Base-by-base conservation (phyloP, 1,140 invertebrate species). In the Lepidurus apus region DNA sequence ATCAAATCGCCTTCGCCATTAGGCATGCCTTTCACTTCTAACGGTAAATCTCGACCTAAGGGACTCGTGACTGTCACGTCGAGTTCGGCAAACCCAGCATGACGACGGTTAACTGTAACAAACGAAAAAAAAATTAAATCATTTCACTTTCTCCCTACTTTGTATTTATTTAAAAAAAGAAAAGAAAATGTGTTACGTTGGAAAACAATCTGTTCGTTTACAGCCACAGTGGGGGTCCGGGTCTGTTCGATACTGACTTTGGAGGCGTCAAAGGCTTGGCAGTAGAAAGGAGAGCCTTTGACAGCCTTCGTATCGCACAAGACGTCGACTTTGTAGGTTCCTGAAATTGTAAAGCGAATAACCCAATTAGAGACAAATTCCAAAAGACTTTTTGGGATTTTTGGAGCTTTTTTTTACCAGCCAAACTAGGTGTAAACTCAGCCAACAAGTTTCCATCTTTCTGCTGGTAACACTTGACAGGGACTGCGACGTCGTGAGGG, bases 271-370 rank as follows among this genome's bases (percentile, higher is more conserved):
- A 95, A 98, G 1, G 96, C 93, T 85, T 98, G 95, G 83, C 97
- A 98, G 79, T 90, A 93, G 86, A 96, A 99, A 21, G 98, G 98
- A 81, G 96, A 98, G 24, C 97, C 96, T n/a, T 91, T 88, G 24
- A 99, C 90, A 21, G 93, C 91, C 83, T 96, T 94, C 0, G 95
- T 93, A 80, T 93, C 91, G 85, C 97, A 96, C 13, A 97, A 87
- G 1, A 99, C 96, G 85, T 99, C 92, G 80, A 95, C 91, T 81
- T 90, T 91, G 82, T 94, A 92, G 24, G 42, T 44, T 44, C 74
- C 43, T 44, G 74, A 42, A 24, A 43, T n/a, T n/a, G 26, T 1
- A 21, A 75, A 43, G 21, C 26, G 74, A 10, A 42, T 34, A 34
- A 43, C 13, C n/a, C n/a, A 73, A 21, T 75, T 75, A 75, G 13